Base-by-base conservation (phyloP, 1,140 invertebrate genomes). In the Saccostrea cuccullata region DNA sequence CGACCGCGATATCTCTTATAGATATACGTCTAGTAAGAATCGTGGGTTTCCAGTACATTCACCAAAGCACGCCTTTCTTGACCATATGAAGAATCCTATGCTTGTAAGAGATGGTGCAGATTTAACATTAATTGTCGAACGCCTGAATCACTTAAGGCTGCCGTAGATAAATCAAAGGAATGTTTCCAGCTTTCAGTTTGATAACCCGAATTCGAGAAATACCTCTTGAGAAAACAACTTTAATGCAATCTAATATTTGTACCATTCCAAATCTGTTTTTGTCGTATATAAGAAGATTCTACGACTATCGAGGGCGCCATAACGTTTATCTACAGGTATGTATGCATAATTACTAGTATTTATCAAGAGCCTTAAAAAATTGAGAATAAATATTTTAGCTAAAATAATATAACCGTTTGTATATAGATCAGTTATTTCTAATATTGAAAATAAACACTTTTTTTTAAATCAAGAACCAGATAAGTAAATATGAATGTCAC, bases 281-380 rank as follows among this genome's bases (percentile, higher is more conserved):
- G 40, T 17, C 30, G 12, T 83, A 55, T 30, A 83, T 83, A 15
- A 83, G 55, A 20, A 47, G 82, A n/a, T 83, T 55, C 26, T 36
- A 83, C n/a, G 17, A 20, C 30, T 83, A 83, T n/a, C 36, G 82
- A 23, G 82, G 82, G 20, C 36, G 82, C 0, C 82, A 83, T 23
- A 55, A 55, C 36, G 82, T 83, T n/a, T 83, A 83, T 30, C 17
- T 83, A 55, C 36, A 83, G 82, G 82, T n/a, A 83, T 2, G 23
- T 3, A 20, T 67, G 23, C 23, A 47, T 47, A n/a, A n/a, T n/a
- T 47, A n/a, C n/a, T n/a, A n/a, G n/a, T n/a, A n/a, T n/a, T 47
- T 47, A 47, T 47, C 6, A 47, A 2, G 6, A 47, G 2, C 40
- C 40, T 6, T 47, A 47, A 47, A 47, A 47, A 47, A 3, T 47